phyloP scores from a whole-genome alignment of 2,113 vertebrate species.

The Brachyistius frenatus region DNA sequence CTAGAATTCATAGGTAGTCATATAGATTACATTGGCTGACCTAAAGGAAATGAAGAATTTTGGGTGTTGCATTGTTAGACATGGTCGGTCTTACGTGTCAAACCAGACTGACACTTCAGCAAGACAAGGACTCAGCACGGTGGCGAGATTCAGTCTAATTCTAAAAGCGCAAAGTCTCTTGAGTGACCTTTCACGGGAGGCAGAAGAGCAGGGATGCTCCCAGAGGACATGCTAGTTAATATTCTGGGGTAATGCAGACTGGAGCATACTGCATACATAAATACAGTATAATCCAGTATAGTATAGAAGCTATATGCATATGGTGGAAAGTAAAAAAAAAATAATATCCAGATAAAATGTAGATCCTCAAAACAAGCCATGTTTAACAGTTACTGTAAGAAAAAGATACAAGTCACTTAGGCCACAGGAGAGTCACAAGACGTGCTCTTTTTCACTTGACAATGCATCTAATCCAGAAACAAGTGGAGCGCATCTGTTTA shows the following conservation, averaged over 20 bases:
- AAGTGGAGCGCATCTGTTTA: conserved; percentile 52
- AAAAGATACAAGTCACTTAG: conserved; percentile 18
- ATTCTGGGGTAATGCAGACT: conserved; percentile 42
- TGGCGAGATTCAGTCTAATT: conserved; percentile 2
- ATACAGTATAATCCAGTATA: neutral
- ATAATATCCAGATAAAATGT: neutral
- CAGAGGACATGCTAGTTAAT: conserved; percentile 23
- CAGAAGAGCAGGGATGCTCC: conserved; percentile 14
- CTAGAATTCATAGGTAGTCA: neutral
- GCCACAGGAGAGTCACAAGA: conserved; percentile 30
- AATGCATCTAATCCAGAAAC: conserved; percentile 59
- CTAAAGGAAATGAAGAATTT: neutral
- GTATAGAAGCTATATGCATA: neutral
- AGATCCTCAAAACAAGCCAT: conserved; percentile 2
- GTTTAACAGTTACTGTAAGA: conserved; percentile 20
- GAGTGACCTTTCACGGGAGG: conserved; percentile 14
- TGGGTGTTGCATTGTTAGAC: neutral
- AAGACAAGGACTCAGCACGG: conserved; percentile 14
- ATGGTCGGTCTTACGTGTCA: neutral
- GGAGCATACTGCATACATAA: neutral
- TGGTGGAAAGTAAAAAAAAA: neutral
- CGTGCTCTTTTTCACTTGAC: conserved; percentile 46
- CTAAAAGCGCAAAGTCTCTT: conserved; percentile 7
- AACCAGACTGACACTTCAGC: conserved; percentile 8
- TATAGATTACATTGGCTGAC: conserved; percentile 14